These are phyloP conservation scores for Sebastolobus altivelis DNA, from an alignment of 2,797 vertebrate species.

Conservation along the genomic window DNA sequence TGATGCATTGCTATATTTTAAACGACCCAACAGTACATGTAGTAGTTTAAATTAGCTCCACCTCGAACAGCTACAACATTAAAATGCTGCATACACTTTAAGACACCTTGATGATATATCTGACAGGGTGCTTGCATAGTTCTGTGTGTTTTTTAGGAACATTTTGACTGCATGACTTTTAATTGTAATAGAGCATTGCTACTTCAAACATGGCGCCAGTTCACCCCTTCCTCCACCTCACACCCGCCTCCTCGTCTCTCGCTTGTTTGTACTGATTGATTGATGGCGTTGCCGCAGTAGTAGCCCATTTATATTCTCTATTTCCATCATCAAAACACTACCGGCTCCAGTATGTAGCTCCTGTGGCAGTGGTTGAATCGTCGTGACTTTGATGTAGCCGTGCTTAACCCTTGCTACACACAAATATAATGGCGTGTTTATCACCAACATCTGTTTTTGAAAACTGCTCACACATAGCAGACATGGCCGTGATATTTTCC, in stretches of 20 bases:
- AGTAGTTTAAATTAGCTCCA: background rate
- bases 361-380: background rate
- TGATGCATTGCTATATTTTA: background rate
- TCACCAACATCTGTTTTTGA: slow-evolving; percentile 4
- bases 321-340: slow-evolving; percentile 4
- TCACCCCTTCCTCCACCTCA: background rate
- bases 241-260: background rate
- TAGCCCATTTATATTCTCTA: background rate
- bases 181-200: slow-evolving; percentile 1
- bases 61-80: background rate
- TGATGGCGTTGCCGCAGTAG: background rate
- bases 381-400: background rate
- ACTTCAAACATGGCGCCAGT: background rate
- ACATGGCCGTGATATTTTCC: background rate
- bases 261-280: slow-evolving; percentile 9
- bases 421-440: background rate
- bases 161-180: background rate
- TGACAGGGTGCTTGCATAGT: background rate
- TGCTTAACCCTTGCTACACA: background rate
- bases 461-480: background rate
- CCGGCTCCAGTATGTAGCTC: background rate
- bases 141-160: background rate
- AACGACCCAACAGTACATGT: background rate
- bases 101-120: background rate
- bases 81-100: background rate